Base-by-base conservation (phyloP, 2,797 vertebrate genomes). In the Macrochelys suwanniensis region DNA sequence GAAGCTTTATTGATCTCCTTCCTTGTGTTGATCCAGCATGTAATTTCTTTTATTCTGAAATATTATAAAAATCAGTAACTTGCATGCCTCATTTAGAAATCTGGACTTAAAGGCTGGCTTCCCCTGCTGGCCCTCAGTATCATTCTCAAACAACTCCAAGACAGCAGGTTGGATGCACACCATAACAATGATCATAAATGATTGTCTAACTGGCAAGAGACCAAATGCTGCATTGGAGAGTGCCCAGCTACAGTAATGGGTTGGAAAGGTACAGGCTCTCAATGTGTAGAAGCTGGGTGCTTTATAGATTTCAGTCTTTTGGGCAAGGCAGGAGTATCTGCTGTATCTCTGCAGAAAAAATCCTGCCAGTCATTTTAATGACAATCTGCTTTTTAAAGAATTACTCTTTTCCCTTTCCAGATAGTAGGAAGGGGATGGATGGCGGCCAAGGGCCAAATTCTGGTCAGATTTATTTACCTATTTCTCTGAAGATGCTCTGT, bases 11-110 rank as follows among this genome's bases (percentile, higher is more conserved):
- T 84, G 87, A 94, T 97, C 59, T 89, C 15, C 81, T 79, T 90
- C 77, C 4, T 92, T 26, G 19, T 74, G 91, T 87, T 1, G 53
- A 92, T 93, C 80, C 89, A 90, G 91, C 94, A 57, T 15, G 54
- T 31, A 84, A 95, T 96, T 91, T 61, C 80, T 93, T 88, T 96
- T 80, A 76, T 90, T 42, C 56, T 84, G 89, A 97, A 96, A 88
- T 80, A 81, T 94, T 96, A 82, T 65, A 49, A 28, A 71, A 77
- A 49, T 77, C 74, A 49, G 42, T 77, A 88, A 96, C 93, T 83
- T 68, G 42, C 65, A 85, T 74, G 77, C 33, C 77, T 93, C 57
- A 42, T 94, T 94, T 96, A 89, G 94, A 97, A 96, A 95, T 59
- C 47, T 89, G 71, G 65, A 96, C 91, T 87, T 80, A 94, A 94